These are phyloP conservation scores for Drosophila dives DNA, from an alignment of 2,888 invertebrate species.

Conservation along the genomic window DNA sequence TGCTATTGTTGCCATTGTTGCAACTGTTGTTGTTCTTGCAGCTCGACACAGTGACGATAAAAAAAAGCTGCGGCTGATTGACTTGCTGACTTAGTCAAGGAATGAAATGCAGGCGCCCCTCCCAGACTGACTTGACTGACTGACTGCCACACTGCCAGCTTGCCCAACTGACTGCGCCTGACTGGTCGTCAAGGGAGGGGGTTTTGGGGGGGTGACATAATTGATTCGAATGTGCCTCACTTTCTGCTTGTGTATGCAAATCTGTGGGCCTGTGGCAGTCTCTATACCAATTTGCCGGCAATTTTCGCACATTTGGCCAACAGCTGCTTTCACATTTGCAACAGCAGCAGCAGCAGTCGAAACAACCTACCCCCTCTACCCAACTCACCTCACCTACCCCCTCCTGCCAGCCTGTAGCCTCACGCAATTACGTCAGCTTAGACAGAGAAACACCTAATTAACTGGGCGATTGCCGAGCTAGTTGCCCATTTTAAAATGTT, in stretches of 20 bases:
- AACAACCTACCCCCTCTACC: not conserved
- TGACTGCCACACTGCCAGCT: conserved; percentile 19
- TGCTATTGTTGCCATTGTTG: conserved; percentile 11
- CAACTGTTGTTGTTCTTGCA: conserved; percentile 8
- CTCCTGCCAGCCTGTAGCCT: not conserved
- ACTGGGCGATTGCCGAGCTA: conserved; percentile 56
- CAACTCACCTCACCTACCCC: not conserved
- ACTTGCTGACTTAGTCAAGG: conserved; percentile 65
- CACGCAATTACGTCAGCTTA: conserved; percentile 62
- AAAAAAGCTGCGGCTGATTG: conserved; percentile 57
- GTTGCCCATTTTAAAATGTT: conserved; percentile 44
- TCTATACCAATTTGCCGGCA: conserved; percentile 60
- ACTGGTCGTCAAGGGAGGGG: conserved; percentile 4
- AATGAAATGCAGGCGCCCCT: conserved; percentile 38
- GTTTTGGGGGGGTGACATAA: conserved; percentile 26
- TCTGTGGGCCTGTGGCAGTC: conserved; percentile 36
- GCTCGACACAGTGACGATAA: conserved; percentile 47
- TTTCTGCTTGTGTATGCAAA: conserved; percentile 61
- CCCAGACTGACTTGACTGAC: conserved; percentile 4
- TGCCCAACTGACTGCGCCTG: conserved; percentile 12
- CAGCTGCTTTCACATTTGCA: conserved; percentile 72
- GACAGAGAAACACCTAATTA: conserved; percentile 58
- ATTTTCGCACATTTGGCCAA: conserved; percentile 75
- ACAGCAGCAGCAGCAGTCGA: conserved; percentile 22
- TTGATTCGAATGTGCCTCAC: conserved; percentile 57